Evolutionary conservation across 2,888 invertebrate genomes (phyloP).

Genomic region (Phrixothrix hirtus): DNA sequence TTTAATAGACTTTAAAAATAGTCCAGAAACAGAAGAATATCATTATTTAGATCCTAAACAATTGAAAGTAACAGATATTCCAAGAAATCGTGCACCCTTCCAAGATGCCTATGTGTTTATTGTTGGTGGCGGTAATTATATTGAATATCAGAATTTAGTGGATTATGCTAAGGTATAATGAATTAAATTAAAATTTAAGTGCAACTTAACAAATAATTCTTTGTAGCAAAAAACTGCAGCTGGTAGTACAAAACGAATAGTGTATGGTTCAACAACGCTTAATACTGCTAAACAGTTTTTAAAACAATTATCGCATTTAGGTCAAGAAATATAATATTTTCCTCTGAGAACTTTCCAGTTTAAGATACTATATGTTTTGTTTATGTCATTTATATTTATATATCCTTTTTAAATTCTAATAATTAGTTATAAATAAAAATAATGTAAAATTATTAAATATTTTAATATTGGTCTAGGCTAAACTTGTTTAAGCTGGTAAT

Average conservation of each 20-base stretch:
- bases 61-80: slow-evolving; percentile 70
- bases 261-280: slow-evolving; percentile 94
- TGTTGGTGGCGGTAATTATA: slow-evolving; percentile 96
- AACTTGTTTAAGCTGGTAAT: background rate
- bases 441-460: background rate
- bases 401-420: slow-evolving; percentile 2
- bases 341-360: background rate
- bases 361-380: background rate
- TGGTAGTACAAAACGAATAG: slow-evolving; percentile 76
- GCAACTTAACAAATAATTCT: background rate
- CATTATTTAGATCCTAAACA: slow-evolving; percentile 96
- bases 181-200: no score
- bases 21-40: slow-evolving; percentile 82
- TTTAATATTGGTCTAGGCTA: background rate
- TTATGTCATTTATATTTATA: slow-evolving; percentile 2
- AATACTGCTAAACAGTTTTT: slow-evolving; percentile 94
- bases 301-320: slow-evolving; percentile 82
- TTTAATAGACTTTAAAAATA: slow-evolving; percentile 79
- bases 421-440: slow-evolving; percentile 2
- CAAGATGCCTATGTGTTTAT: slow-evolving; percentile 89
- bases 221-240: slow-evolving; percentile 73
- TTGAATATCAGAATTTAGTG: slow-evolving; percentile 97
- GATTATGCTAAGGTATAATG: slow-evolving; percentile 88
- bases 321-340: slow-evolving; percentile 65
- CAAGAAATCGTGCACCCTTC: slow-evolving; percentile 71